Conservation (phyloP, 2,113 vertebrate species). For the Galbula dea region DNA sequence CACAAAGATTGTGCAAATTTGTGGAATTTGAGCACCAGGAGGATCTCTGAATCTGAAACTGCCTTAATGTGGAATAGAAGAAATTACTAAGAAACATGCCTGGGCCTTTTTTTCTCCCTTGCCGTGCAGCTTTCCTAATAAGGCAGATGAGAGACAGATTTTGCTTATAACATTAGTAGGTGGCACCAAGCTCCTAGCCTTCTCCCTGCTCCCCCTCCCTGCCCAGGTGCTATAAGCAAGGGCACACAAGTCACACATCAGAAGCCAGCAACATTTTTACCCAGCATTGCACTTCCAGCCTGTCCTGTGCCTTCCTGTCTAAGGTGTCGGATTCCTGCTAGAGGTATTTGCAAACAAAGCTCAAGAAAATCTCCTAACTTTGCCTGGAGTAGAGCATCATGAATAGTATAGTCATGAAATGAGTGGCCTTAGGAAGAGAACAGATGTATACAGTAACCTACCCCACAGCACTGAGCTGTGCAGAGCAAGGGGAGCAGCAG, state of each 20-base stretch:
- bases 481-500: background rate
- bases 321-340: background rate
- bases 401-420: background rate
- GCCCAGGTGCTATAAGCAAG: background rate
- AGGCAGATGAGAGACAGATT: background rate
- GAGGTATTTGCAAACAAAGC: conserved; percentile 38
- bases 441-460: background rate
- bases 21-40: background rate
- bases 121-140: background rate
- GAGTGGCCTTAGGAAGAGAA: background rate
- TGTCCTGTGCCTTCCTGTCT: background rate
- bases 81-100: background rate
- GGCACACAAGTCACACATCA: background rate
- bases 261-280: background rate
- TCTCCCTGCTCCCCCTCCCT: background rate
- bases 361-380: background rate
- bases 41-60: background rate
- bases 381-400: background rate
- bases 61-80: background rate
- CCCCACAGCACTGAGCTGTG: background rate
- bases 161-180: background rate
- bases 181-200: background rate
- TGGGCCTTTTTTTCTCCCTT: background rate
- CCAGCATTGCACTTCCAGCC: background rate
- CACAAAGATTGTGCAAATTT: background rate